Evolutionary conservation across 2,888 invertebrate species (phyloP), one percentile per base, ranked within the genome.

Genomic region (Myopa testacea): DNA sequence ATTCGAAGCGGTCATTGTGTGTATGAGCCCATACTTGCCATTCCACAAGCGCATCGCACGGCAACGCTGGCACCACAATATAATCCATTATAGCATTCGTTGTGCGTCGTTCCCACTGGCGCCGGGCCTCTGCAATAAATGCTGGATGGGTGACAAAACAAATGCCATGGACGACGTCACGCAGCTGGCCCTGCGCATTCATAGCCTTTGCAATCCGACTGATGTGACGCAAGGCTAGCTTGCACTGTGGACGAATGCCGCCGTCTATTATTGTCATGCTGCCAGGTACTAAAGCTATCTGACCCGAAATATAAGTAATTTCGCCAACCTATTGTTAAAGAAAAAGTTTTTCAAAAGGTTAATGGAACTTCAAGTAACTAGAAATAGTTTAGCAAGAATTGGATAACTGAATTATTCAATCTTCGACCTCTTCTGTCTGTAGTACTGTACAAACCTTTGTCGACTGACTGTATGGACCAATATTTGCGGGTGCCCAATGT

Each of bases 401-500:
- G 55, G 16, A 55, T n/a, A n/a, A 55, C 10, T 55, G 55, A 55
- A 55, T 55, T 55, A 14, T 16, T n/a, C 14, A 55, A 26, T 26
- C 26, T 26, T 26, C n/a, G 55, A 6, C 0, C 5, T 55, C 0
- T 60, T 60, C 3, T 38, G n/a, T 26, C 62, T 26, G 26, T 26
- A 2, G 26, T 26, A 62, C 40, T 68, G n/a, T 6, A 85, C 90
- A 89, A 89, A 96, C 96, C 91, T 94, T 93, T 79, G 95, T 93
- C 4, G 96, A 95, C 90, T 98, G 98, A 87, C 98, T 98, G 88
- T 98, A 98, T 7, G 98, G 98, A 68, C 98, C 98, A 84, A 98
- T 98, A 88, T 97, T 98, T 79, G 98, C 97, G 0, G 98, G 98
- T n/a, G 98, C 97, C 98, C 98, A 98, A 88, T 98, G 97, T 45